Evolutionary conservation across 2,113 vertebrate species (phyloP).

Genomic region (Cyprinodon brontotheroides): DNA sequence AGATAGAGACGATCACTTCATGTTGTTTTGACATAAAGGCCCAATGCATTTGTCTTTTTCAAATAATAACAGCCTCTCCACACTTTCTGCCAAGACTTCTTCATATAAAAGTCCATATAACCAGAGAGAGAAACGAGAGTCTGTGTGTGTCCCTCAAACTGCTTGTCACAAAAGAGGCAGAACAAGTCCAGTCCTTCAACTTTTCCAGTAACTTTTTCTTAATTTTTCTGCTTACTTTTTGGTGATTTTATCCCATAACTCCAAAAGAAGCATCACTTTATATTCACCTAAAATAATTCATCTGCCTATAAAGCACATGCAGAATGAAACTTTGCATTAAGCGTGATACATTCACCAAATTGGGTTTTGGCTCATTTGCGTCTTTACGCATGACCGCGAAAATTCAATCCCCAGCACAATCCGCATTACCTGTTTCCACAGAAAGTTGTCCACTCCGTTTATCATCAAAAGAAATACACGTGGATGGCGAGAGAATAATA

Average conservation of each 20-base stretch:
- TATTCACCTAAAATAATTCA: background rate
- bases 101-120: no score
- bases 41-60: no score
- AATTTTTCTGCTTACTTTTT: background rate
- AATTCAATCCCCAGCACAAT: background rate
- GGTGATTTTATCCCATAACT: background rate
- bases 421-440: constrained; percentile 92
- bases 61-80: no score
- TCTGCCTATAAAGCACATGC: background rate
- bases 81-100: no score
- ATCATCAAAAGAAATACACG: constrained; percentile 88
- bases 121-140: background rate
- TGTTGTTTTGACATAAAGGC: no score
- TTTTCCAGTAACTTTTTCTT: background rate
- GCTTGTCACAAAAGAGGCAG: no score
- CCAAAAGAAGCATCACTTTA: background rate
- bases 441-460: constrained; percentile 87
- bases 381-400: background rate
- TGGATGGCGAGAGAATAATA: constrained; percentile 87
- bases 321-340: no score
- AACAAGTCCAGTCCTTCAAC: background rate
- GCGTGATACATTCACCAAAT: background rate
- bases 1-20: background rate
- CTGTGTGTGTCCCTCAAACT: no score
- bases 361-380: background rate